Percentiles rank a stretch among this genome's conserved stretches.
These are phyloP conservation scores for Pangasius mekongensis DNA, from an alignment of 2,797 vertebrate species.

Conservation along the genomic window DNA sequence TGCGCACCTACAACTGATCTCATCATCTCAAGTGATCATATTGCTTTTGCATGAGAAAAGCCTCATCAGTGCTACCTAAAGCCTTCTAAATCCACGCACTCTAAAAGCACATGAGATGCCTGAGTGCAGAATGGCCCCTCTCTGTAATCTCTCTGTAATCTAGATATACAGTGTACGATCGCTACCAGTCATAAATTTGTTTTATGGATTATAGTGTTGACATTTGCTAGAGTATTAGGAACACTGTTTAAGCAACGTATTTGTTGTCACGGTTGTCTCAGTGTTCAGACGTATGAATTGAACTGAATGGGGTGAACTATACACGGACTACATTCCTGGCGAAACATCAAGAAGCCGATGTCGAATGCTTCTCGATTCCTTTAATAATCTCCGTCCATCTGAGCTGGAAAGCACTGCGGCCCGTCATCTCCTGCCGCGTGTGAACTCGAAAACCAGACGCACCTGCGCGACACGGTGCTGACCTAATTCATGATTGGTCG, in stretches of 20 bases:
- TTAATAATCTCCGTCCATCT: background rate
- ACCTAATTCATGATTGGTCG: constrained; percentile 57
- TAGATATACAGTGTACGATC: no score
- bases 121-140: background rate
- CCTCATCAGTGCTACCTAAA: no score
- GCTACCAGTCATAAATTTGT: no score
- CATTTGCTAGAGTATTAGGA: background rate
- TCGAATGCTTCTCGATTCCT: background rate
- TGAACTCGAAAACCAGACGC: constrained; percentile 9
- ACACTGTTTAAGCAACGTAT: no score
- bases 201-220: background rate
- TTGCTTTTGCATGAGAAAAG: no score
- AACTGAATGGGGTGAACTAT: background rate
- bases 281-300: background rate
- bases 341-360: background rate
- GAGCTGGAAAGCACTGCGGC: background rate
- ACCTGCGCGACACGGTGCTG: constrained; percentile 52
- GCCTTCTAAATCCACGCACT: background rate
- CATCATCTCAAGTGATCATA: no score
- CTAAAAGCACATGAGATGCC: background rate
- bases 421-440: background rate
- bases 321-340: background rate
- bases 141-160: background rate
- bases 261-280: no score
- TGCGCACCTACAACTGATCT: background rate